A percentile compares a stretch with the other conserved stretches of the same genome.
phyloP scores from a whole-genome alignment of 2,797 vertebrate species.

The Lagodon rhomboides region DNA sequence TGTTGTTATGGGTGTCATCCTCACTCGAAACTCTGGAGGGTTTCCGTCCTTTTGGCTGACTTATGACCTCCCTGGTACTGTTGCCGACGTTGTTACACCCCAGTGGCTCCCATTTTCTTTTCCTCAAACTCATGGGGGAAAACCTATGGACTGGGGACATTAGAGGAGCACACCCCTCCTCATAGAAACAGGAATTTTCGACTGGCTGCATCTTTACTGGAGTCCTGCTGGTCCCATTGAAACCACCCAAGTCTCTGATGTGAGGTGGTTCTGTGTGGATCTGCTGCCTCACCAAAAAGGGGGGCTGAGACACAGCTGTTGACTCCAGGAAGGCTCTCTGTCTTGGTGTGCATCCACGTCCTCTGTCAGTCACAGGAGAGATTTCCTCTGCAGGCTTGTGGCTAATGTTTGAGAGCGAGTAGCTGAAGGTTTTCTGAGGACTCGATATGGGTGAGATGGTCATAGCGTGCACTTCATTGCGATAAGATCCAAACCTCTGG shows the following conservation, averaged over 20 bases:
- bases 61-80: conserved; percentile 10
- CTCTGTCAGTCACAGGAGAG: neutral
- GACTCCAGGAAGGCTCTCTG: conserved; percentile 49
- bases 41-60: conserved; percentile 4
- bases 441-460: conserved; percentile 80
- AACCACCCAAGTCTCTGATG: neutral
- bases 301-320: neutral
- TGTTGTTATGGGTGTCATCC: conserved; percentile 19
- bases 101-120: conserved; percentile 47
- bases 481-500: neutral
- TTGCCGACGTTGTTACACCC: conserved; percentile 23
- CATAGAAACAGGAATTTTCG: neutral
- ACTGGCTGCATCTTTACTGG: conserved; percentile 17
- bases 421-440: conserved; percentile 43
- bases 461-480: conserved; percentile 60
- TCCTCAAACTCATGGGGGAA: conserved; percentile 55
- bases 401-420: conserved; percentile 1
- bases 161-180: neutral
- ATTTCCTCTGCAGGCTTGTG: neutral
- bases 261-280: neutral
- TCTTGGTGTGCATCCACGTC: conserved; percentile 5
- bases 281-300: neutral
- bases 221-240: conserved; percentile 24
- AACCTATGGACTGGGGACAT: conserved; percentile 37
- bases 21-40: conserved; percentile 8